Evolutionary conservation across 1,140 invertebrate species (phyloP).

Genomic region (Listronotus bonariensis): DNA sequence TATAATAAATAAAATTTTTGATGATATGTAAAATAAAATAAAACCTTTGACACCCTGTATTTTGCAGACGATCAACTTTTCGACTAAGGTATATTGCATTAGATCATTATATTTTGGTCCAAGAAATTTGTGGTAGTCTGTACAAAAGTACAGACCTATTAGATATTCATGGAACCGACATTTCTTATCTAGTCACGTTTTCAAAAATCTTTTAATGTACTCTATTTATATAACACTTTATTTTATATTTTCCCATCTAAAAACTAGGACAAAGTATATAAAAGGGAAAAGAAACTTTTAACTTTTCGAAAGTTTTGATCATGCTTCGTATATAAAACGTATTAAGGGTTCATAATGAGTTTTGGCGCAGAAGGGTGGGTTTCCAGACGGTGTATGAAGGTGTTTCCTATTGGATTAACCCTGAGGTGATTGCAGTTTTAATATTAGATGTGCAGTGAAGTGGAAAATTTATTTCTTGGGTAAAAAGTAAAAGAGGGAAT

Average conservation of each 20-base stretch:
- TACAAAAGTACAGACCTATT: too few species aligned
- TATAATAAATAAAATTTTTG: too few species aligned
- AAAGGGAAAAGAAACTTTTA: slow-evolving; percentile 8
- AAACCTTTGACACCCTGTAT: too few species aligned
- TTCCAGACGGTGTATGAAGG: slow-evolving; percentile 23
- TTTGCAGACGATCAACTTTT: too few species aligned
- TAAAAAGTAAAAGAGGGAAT: not conserved
- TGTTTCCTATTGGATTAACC: slow-evolving; percentile 33
- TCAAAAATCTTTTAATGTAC: not conserved
- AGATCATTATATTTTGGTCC: too few species aligned
- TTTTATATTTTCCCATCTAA: slow-evolving; percentile 2
- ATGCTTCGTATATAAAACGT: slow-evolving; percentile 24
- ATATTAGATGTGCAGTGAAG: slow-evolving; percentile 29
- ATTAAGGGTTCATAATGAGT: slow-evolving; percentile 30
- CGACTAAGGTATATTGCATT: too few species aligned
- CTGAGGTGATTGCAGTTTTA: slow-evolving; percentile 28
- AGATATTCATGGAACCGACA: too few species aligned
- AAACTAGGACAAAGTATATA: slow-evolving; percentile 1
- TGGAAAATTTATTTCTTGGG: slow-evolving; percentile 24
- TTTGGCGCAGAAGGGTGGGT: slow-evolving; percentile 24
- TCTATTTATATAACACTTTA: not conserved
- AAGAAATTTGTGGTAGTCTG: too few species aligned
- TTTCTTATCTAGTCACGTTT: not conserved
- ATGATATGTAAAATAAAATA: too few species aligned
- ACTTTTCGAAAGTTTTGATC: slow-evolving; percentile 26